Percentiles rank a stretch among this genome's conserved stretches.
These are phyloP conservation scores for Pseudorasbora parva DNA, from an alignment of 2,113 vertebrate genomes.

Conservation along the genomic window DNA sequence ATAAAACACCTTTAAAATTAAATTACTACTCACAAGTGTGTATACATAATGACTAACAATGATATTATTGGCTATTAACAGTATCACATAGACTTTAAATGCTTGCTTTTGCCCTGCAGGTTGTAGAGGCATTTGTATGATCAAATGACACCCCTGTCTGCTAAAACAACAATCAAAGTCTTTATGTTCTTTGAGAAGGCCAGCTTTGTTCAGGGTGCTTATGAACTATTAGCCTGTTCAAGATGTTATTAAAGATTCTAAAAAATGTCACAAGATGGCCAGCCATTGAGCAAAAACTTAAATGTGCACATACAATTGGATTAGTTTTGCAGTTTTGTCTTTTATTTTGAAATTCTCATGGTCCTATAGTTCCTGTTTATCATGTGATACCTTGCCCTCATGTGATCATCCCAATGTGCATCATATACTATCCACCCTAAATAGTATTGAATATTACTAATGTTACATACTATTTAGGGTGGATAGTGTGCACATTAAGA, in stretches of 20 bases:
- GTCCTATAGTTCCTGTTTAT: too few species aligned
- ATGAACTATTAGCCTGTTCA: neutral
- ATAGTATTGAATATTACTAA: too few species aligned
- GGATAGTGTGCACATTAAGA: too few species aligned
- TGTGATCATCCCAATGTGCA: too few species aligned
- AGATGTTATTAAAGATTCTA: slow-evolving; percentile 1
- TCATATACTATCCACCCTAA: too few species aligned
- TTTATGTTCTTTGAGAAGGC: neutral
- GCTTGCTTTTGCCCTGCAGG: neutral
- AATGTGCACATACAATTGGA: neutral
- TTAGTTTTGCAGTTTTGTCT: neutral
- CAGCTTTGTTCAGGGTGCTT: neutral
- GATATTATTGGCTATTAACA: neutral
- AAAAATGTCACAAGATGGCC: slow-evolving; percentile 8
- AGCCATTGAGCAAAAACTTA: neutral
- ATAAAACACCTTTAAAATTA: neutral
- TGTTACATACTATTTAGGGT: too few species aligned
- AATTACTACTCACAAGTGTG: neutral
- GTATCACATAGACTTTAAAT: neutral
- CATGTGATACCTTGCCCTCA: too few species aligned
- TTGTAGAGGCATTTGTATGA: neutral
- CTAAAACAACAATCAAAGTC: neutral
- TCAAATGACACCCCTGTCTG: neutral
- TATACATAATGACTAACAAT: neutral
- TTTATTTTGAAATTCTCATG: too few species aligned